Conservation (phyloP, 2,113 vertebrate species). For the Thalassoma bifasciatum region DNA sequence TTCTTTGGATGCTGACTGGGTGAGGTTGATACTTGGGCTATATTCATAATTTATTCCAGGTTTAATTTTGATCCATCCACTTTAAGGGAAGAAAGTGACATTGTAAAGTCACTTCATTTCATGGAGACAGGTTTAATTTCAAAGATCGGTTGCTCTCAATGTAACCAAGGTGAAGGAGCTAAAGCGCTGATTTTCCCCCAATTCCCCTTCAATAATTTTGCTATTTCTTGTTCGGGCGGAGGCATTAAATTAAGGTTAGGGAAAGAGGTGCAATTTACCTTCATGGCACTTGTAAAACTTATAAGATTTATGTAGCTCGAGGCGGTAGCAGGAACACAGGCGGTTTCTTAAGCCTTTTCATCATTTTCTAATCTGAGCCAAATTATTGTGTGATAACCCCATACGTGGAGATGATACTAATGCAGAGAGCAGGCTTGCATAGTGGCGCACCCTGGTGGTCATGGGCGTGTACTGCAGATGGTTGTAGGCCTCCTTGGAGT, state of each 20-base stretch:
- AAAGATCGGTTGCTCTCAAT: neutral
- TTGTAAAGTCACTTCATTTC: neutral
- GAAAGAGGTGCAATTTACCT: neutral
- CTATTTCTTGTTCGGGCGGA: neutral
- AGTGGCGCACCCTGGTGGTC: slow-evolving; percentile 24
- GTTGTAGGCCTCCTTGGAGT: neutral
- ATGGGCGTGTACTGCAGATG: neutral
- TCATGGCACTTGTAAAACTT: slow-evolving; percentile 1
- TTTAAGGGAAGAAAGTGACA: neutral
- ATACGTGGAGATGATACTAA: neutral
- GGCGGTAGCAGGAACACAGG: slow-evolving; percentile 5
- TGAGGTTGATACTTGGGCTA: rapidly evolving
- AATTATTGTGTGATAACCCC: neutral
- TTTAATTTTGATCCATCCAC: neutral
- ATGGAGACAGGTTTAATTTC: neutral
- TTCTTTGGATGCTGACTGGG: neutral
- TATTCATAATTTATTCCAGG: neutral
- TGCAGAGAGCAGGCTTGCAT: neutral
- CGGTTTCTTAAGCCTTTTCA: neutral
- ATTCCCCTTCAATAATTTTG: neutral
- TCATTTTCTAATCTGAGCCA: slow-evolving; percentile 31
- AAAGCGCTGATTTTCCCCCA: neutral
- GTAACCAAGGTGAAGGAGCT: neutral
- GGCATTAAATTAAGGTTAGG: slow-evolving; percentile 3
- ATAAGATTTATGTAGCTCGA: slow-evolving; percentile 4